A percentile compares a stretch with the other conserved stretches of the same genome.
Conservation (phyloP, 2,888 invertebrate genomes). For the Eristalis pertinax region DNA sequence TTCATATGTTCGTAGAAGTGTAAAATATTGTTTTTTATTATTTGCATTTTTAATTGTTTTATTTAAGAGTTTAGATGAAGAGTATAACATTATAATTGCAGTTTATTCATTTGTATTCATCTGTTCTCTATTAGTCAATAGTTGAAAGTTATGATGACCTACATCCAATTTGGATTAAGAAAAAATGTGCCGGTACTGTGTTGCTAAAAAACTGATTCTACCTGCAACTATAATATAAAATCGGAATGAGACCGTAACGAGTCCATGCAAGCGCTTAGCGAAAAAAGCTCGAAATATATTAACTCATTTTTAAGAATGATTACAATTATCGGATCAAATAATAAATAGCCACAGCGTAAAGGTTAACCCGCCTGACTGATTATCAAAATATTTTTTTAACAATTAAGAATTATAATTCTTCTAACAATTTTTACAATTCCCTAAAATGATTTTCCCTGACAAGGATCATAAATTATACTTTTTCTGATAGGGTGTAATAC, state of each 20-base stretch:
- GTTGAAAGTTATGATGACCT: constrained; percentile 10
- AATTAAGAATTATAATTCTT: no score
- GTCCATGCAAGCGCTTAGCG: background rate
- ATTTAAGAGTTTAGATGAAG: background rate
- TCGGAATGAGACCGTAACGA: constrained; percentile 68
- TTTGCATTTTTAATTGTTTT: background rate
- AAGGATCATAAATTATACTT: background rate
- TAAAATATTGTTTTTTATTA: background rate
- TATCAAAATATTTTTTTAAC: no score
- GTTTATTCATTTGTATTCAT: no score
- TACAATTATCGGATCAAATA: no score
- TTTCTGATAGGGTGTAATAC: background rate
- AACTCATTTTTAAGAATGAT: background rate
- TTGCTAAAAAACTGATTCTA: constrained; percentile 4
- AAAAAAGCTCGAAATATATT: background rate
- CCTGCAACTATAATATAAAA: constrained; percentile 37
- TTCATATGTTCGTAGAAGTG: background rate
- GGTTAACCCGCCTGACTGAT: no score
- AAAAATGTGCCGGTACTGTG: constrained; percentile 26
- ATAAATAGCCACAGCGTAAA: no score
- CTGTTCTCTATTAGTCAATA: no score
- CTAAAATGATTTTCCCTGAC: no score
- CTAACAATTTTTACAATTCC: no score
- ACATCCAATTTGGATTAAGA: constrained; percentile 22
- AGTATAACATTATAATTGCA: no score